Base-by-base conservation (phyloP, 1,140 invertebrate species). In the Xylocopa sonorina region DNA sequence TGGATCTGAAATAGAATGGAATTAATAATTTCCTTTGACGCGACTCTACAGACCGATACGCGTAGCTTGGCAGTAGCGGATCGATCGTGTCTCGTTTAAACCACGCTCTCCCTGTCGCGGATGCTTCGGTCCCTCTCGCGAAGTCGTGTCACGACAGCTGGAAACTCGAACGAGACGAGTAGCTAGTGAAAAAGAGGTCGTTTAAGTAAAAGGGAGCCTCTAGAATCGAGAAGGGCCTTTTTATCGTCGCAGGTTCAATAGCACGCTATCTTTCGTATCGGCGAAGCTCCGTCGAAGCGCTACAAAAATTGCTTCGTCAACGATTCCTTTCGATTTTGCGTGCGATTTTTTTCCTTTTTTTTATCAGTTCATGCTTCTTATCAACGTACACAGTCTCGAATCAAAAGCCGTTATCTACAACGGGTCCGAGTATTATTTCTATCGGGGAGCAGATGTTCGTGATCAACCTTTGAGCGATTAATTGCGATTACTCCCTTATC, bases 211-310 rank as follows among this genome's bases (percentile, higher is more conserved):
- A 50, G 46, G 55, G 32, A 51, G n/a, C 43, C 60, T 63, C 16
- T 7, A 21, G 34, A 41, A 34, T 63, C 18, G 48, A 34, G 16
- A 16, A 76, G 50, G 58, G 21, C 43, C 55, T 62, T 58, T 77
- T 80, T 85, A 85, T 82, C 83, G 66, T 78, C 46, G 38, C 64
- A 85, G 85, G 78, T 85, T 87, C 78, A 83, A 87, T 72, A 82
- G 73, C 85, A 78, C 69, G 78, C 76, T 71, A 57, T 57, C 51
- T 71, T 6, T 34, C 12, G 64, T 34, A 10, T n/a, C n/a, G n/a
- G 7, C 16, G 18, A 24, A n/a, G 16, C 6, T 67, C 14, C 48
- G 0, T 32, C 24, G 34, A 9, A 51, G 46, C 18, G 10, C n/a
- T 50, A n/a, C 21, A 58, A 63, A 41, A 38, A 41, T 18, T 48